A percentile compares a stretch with the other conserved stretches of the same genome.
These are phyloP conservation scores for Lagopus leucura DNA, from an alignment of 2,113 vertebrate genomes.

Conservation along the genomic window DNA sequence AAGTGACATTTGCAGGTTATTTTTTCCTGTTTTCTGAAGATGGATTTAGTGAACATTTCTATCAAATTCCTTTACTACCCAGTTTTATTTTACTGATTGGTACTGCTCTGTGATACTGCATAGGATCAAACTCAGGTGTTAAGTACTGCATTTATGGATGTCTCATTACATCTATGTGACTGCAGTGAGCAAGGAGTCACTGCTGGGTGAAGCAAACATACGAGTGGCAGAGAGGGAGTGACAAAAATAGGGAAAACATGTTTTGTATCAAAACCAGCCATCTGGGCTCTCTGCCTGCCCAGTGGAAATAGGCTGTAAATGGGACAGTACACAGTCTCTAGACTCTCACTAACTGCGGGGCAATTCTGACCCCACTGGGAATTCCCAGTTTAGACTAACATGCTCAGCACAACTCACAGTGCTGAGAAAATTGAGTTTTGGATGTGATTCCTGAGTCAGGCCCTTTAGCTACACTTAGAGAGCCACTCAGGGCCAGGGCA, in stretches of 20 bases:
- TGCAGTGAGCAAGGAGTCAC: background rate
- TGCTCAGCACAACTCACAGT: background rate
- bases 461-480: background rate
- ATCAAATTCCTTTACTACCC: background rate
- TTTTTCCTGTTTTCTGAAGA: background rate
- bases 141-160: fast-evolving
- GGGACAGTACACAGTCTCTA: background rate
- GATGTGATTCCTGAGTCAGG: background rate
- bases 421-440: background rate
- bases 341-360: background rate
- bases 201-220: background rate
- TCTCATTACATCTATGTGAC: background rate
- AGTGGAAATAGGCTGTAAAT: background rate
- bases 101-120: fast-evolving
- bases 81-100: background rate
- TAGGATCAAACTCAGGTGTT: background rate
- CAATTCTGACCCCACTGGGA: slow-evolving; percentile 5
- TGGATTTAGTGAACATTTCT: background rate
- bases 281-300: slow-evolving; percentile 39
- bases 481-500: background rate
- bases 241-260: slow-evolving; percentile 29
- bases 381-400: slow-evolving; percentile 22
- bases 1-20: background rate
- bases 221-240: background rate
- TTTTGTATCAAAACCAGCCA: slow-evolving; percentile 34